A percentile compares a stretch with the other conserved stretches of the same genome.
phyloP scores from a whole-genome alignment of 2,888 invertebrate genomes.

The Apotomis betuletana region DNA sequence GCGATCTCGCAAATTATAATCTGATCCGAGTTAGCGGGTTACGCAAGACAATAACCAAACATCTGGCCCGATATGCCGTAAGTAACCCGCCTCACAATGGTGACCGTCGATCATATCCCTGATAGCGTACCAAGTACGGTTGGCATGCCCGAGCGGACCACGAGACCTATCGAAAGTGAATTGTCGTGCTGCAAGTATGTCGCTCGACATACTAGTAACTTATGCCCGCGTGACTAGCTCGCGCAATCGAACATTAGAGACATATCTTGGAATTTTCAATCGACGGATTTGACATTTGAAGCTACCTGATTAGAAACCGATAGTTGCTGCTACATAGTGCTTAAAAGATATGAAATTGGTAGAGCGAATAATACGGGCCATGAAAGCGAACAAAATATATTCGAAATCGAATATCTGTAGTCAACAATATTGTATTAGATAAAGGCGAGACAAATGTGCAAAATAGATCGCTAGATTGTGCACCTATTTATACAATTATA shows the following conservation, averaged over 20 bases:
- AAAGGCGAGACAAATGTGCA: conserved; percentile 27
- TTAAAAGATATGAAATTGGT: background rate
- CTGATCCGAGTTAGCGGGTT: conserved; percentile 74
- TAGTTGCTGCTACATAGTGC: conserved; percentile 7
- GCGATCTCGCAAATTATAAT: conserved; percentile 75
- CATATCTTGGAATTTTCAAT: conserved; percentile 51
- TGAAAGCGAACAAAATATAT: background rate
- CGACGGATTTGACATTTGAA: conserved; percentile 55
- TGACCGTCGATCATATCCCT: conserved; percentile 74
- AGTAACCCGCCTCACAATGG: conserved; percentile 71
- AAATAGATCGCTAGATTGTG: conserved; percentile 18
- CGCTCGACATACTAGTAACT: conserved; percentile 59
- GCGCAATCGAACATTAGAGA: conserved; percentile 67
- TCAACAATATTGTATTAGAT: conserved; percentile 10
- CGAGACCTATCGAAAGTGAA: conserved; percentile 78
- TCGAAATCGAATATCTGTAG: background rate
- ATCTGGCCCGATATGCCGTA: conserved; percentile 74
- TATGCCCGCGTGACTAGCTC: conserved; percentile 66
- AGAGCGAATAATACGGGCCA: background rate
- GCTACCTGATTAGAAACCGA: conserved; percentile 30
- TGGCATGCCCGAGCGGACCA: conserved; percentile 72
- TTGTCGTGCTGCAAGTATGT: conserved; percentile 67
- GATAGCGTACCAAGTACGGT: conserved; percentile 72
- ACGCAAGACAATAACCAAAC: conserved; percentile 78
- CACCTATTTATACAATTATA: conserved; percentile 28